A percentile compares a stretch with the other conserved stretches of the same genome.
These are phyloP conservation scores for Palaemon carinicauda DNA, from an alignment of 1,140 invertebrate genomes.

Conservation along the genomic window DNA sequence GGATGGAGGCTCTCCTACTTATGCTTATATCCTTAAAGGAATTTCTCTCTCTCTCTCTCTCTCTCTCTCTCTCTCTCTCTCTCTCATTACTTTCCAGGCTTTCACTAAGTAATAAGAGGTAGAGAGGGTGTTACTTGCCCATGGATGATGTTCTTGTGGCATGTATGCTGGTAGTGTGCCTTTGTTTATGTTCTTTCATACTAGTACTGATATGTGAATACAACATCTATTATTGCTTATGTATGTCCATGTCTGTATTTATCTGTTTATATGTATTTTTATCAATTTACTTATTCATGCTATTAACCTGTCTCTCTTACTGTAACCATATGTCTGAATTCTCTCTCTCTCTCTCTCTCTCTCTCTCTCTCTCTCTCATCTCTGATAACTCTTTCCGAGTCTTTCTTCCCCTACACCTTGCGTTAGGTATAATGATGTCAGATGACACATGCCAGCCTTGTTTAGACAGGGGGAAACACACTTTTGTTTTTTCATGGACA, in stretches of 20 bases:
- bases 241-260: background rate
- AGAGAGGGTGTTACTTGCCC: too few species aligned
- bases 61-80: too few species aligned
- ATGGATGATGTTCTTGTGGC: too few species aligned
- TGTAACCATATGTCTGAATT: too few species aligned
- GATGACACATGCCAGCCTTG: constrained; percentile 50
- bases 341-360: background rate
- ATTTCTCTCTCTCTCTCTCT: too few species aligned
- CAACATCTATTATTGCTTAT: background rate
- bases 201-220: background rate
- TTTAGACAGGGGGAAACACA: constrained; percentile 38
- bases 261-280: background rate
- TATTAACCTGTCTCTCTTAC: background rate
- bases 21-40: too few species aligned
- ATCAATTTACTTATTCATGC: background rate
- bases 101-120: too few species aligned
- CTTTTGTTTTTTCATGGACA: background rate
- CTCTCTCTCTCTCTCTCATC: background rate
- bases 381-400: background rate
- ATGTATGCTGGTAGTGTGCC: too few species aligned
- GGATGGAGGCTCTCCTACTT: too few species aligned
- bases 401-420: background rate
- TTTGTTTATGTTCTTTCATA: background rate
- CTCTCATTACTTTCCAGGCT: too few species aligned
- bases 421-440: constrained; percentile 11